Conservation (phyloP, 1,140 invertebrate species). For the Drosophila orena region DNA sequence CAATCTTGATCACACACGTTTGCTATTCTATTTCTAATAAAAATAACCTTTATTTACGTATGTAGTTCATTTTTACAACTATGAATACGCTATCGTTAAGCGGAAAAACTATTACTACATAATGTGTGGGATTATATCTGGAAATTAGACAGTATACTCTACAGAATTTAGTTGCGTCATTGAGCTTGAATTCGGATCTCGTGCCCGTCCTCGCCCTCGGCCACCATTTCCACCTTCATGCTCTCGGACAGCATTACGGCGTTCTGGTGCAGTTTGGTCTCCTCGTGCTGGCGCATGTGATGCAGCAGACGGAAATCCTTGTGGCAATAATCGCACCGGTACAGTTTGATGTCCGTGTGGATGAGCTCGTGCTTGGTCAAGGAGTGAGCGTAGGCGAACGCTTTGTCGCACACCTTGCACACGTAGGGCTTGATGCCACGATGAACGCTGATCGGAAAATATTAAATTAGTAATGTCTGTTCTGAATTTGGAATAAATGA, state of each 20-base stretch:
- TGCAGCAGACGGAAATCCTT: slow-evolving; percentile 81
- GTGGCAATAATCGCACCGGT: slow-evolving; percentile 74
- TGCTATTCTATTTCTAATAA: background rate
- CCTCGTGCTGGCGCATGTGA: slow-evolving; percentile 81
- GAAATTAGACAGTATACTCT: slow-evolving; percentile 7
- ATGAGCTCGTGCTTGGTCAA: slow-evolving; percentile 79
- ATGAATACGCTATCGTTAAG: slow-evolving; percentile 2
- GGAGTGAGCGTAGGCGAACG: slow-evolving; percentile 76
- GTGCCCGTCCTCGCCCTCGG: slow-evolving; percentile 31
- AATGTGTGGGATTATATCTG: background rate
- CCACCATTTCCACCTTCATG: slow-evolving; percentile 52
- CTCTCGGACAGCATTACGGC: slow-evolving; percentile 67
- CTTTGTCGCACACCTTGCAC: slow-evolving; percentile 76
- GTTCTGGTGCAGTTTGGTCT: slow-evolving; percentile 77
- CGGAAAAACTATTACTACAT: background rate
- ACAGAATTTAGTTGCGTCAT: slow-evolving; percentile 1
- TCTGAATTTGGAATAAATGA: too few species aligned
- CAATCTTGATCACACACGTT: too few species aligned
- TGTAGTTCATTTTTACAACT: background rate
- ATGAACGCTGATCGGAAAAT: slow-evolving; percentile 59
- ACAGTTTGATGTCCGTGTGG: slow-evolving; percentile 76
- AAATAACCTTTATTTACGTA: slow-evolving; percentile 1
- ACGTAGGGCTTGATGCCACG: slow-evolving; percentile 78
- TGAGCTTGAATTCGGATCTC: slow-evolving; percentile 8
- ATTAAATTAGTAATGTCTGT: background rate